phyloP scores from a whole-genome alignment of 2,888 invertebrate species.

The Blomia tropicalis region DNA sequence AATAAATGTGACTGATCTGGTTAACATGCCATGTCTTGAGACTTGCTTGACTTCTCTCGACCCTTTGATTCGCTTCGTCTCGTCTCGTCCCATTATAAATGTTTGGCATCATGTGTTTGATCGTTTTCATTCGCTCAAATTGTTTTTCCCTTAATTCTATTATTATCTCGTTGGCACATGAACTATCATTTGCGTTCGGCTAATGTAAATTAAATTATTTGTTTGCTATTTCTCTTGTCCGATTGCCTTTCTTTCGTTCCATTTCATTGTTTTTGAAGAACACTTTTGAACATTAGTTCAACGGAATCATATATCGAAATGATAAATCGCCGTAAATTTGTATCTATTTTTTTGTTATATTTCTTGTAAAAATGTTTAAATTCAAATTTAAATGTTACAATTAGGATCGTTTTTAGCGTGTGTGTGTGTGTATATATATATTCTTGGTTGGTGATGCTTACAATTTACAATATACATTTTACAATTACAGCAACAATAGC shows the following conservation, averaged over 20 bases:
- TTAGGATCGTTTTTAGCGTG: too few species aligned
- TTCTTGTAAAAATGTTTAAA: background rate
- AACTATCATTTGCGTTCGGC: background rate
- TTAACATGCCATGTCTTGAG: background rate
- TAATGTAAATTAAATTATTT: constrained; percentile 14
- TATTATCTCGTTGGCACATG: constrained; percentile 1
- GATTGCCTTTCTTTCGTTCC: too few species aligned
- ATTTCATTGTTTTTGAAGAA: too few species aligned
- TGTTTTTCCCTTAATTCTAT: constrained; percentile 5
- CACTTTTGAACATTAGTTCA: too few species aligned
- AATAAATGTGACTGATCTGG: background rate
- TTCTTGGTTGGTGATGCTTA: too few species aligned
- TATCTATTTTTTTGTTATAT: background rate
- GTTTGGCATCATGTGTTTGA: background rate
- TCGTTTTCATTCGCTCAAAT: constrained; percentile 11
- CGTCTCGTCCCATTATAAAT: background rate
- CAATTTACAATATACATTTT: too few species aligned
- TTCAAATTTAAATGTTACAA: too few species aligned
- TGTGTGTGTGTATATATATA: too few species aligned
- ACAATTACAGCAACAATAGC: too few species aligned
- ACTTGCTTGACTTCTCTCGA: background rate
- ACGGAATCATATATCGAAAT: too few species aligned
- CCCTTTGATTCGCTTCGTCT: background rate
- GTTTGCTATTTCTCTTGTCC: too few species aligned
- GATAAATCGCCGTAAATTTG: too few species aligned